Base-by-base conservation (phyloP, 2,888 invertebrate genomes). In the Drosophila multiciliata region DNA sequence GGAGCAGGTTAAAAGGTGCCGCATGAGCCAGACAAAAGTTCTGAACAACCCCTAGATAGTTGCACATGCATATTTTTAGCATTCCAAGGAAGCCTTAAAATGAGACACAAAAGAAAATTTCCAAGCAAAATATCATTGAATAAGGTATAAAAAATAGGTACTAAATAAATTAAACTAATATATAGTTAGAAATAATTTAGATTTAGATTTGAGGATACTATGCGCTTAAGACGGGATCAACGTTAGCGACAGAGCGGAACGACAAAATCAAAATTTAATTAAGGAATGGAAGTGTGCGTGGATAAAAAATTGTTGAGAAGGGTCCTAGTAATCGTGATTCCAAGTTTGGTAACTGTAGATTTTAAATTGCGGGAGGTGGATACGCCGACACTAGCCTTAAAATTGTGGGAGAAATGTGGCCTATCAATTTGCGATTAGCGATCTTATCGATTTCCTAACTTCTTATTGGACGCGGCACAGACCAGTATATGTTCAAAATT, bases 1-100 rank as follows among this genome's bases (percentile, higher is more conserved):
- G 40, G 29, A 29, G 12, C 53, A 82, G 87, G 88, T 89, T 55
- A 75, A 83, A 75, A 74, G 89, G 81, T 79, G 73, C 73, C 58
- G 61, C 55, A 57, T 74, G 72, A 83, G 74, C 78, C 84, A 81
- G 83, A 79, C 82, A 69, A 72, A 62, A 63, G 58, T 55, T 35
- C n/a, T 23, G 48, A 26, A 3, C 75, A 82, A 66, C 80, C 83
- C 71, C 53, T 45, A 20, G 57, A 54, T n/a, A 58, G 42, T 29
- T 45, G 32, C 15, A 15, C 29, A 45, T 49, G 58, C 45, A 50
- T 52, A 49, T 63, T 60, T 73, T 78, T 79, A 26, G 60, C 62
- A 64, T 79, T 50, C 29, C 52, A 26, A 9, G 3, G 84, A 84
- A 84, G 81, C 84, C 84, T 29, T 88, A 78, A 49, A 80, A 48